Conservation (phyloP, 2,888 invertebrate genomes). For the Ormia ochracea region DNA sequence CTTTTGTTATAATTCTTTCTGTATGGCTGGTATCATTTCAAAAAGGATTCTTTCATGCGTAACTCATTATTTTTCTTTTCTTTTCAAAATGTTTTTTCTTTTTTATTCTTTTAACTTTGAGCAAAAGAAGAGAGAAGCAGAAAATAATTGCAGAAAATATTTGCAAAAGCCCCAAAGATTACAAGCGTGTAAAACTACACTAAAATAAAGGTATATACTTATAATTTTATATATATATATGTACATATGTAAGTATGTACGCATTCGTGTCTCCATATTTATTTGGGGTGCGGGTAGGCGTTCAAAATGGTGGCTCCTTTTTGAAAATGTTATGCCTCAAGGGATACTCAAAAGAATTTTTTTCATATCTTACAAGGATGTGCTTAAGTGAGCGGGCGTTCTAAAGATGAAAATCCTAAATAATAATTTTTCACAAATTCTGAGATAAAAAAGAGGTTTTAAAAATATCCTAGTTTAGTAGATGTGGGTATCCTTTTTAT, state of each 20-base stretch:
- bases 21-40: conserved; percentile 60
- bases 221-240: no score
- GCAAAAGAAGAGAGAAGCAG: conserved; percentile 37
- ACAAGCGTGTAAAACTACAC: conserved; percentile 36
- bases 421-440: not conserved
- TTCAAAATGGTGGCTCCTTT: not conserved
- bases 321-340: not conserved
- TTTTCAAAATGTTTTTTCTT: conserved; percentile 21
- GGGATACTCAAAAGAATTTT: conserved; percentile 36
- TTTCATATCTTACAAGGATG: not conserved
- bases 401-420: not conserved
- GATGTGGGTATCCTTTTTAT: not conserved
- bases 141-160: conserved; percentile 62
- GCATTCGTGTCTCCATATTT: no score
- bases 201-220: conserved; percentile 7
- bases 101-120: conserved; percentile 44
- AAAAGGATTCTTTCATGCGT: conserved; percentile 76
- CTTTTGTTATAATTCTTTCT: conserved; percentile 64
- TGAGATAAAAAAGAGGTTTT: not conserved
- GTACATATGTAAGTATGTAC: no score
- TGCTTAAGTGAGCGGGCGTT: conserved; percentile 28
- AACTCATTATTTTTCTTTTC: conserved; percentile 74
- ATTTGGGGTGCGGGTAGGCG: not conserved
- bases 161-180: conserved; percentile 50
- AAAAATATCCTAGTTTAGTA: not conserved